Percentiles rank a stretch among this genome's conserved stretches.
Conservation (phyloP, 2,797 vertebrate species). For the Bradypodion pumilum region DNA sequence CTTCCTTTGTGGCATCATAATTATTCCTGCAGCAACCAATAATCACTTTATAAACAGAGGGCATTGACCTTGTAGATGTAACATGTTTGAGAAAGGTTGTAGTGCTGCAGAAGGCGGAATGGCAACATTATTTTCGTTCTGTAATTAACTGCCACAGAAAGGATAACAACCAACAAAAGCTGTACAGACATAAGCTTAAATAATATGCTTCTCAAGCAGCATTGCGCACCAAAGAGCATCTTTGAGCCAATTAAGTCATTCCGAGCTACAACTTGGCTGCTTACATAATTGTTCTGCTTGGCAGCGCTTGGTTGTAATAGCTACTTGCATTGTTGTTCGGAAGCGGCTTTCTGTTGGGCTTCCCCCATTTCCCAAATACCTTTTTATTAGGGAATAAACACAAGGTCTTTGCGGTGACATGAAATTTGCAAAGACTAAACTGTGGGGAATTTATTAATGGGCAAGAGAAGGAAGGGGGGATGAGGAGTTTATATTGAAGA, state of each 20-base stretch:
- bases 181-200: constrained; percentile 52
- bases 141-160: constrained; percentile 51
- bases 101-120: constrained; percentile 12
- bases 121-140: constrained; percentile 23
- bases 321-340: constrained; percentile 14
- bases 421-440: constrained; percentile 45
- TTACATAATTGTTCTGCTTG: constrained; percentile 49
- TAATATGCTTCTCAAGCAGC: constrained; percentile 54
- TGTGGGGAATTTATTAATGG: constrained; percentile 48
- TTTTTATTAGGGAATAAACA: constrained; percentile 54
- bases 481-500: constrained; percentile 55
- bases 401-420: constrained; percentile 41
- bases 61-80: not conserved
- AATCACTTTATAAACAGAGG: not conserved
- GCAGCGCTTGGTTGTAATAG: constrained; percentile 39
- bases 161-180: constrained; percentile 45
- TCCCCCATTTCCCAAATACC: constrained; percentile 30
- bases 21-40: constrained; percentile 8
- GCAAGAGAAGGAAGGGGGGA: constrained; percentile 14
- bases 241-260: constrained; percentile 68
- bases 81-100: not conserved
- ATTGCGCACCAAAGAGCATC: constrained; percentile 54
- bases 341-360: constrained; percentile 35
- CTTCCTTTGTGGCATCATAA: constrained; percentile 1
- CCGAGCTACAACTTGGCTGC: constrained; percentile 43